A percentile compares a stretch with the other conserved stretches of the same genome.
phyloP scores from a whole-genome alignment of 2,888 invertebrate genomes.

The Clitarchus hookeri region DNA sequence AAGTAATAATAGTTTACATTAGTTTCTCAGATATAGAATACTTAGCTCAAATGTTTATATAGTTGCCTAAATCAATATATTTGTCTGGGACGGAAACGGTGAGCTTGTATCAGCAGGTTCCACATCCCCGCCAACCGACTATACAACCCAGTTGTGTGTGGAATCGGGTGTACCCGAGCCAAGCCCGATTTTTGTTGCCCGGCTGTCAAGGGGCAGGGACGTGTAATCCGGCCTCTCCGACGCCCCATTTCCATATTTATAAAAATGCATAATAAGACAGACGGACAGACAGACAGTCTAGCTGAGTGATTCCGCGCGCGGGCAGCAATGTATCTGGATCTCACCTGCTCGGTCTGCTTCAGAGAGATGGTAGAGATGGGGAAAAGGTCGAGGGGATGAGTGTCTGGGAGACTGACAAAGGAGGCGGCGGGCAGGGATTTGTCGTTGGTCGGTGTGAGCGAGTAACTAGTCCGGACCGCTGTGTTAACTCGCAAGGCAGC shows the following conservation, averaged over 20 bases:
- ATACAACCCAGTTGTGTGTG: neutral
- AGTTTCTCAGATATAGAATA: too few relatives aligned
- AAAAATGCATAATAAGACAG: constrained; percentile 7
- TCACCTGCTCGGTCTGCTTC: neutral
- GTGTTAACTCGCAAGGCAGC: too few relatives aligned
- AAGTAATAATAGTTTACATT: too few relatives aligned
- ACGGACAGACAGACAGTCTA: neutral
- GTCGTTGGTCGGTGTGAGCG: too few relatives aligned
- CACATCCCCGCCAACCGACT: neutral
- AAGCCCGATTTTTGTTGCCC: neutral
- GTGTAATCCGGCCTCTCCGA: neutral
- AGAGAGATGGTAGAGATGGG: neutral
- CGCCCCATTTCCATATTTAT: constrained; percentile 14
- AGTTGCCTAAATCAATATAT: too few relatives aligned
- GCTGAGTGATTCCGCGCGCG: constrained; percentile 7
- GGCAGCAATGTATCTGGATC: neutral
- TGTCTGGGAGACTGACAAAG: neutral
- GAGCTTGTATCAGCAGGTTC: too few relatives aligned
- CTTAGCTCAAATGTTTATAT: too few relatives aligned
- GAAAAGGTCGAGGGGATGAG: neutral
- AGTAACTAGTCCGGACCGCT: too few relatives aligned
- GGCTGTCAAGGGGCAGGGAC: neutral
- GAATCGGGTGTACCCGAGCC: neutral
- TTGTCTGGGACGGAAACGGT: too few relatives aligned
- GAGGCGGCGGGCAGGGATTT: neutral